Evolutionary conservation across 1,140 invertebrate genomes (phyloP), one percentile per base, ranked within the genome.

Genomic region (Palaemon carinicauda): DNA sequence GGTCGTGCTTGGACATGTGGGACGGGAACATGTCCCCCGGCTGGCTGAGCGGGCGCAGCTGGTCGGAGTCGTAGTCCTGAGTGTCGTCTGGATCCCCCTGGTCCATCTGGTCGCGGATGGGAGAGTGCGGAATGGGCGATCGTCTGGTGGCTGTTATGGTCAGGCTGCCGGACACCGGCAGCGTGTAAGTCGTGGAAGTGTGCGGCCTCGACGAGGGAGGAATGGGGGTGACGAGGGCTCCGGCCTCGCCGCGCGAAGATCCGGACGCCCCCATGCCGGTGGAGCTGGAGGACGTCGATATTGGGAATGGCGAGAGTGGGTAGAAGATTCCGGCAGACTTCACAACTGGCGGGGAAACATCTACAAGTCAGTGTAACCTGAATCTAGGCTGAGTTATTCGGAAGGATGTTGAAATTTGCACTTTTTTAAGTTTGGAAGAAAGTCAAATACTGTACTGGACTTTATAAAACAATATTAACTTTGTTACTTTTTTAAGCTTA

Each of bases 301-400:
- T 80, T 29, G 90, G 90, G 80, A 95, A 94, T 92, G 95, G 95
- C 90, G 96, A 96, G 90, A 97, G 94, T 90, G 97, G 97, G 93
- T 96, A 98, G 94, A 96, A 98, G 92, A 96, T 98, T 91, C 97
- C 96, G 90, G 96, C 94, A 92, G 96, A 96, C 94, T 96, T 97
- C 93, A 97, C 96, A 93, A 96, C 95, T 96, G 88, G 88, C 78
- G 82, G 82, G 60, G 87, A 88, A 52, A 83, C 84, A 88, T 86
- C 88, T 89, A 60, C 75, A 84, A 33, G 85, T 89, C 87, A 88
- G 84, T 86, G 88, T 87, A 87, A 86, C 79, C 86, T 88, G 82
- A 52, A 85, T 53, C 79, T 82, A 50, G n/a, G 24, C 15, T 21
- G 19, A 52, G 24, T 82, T 60, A 21, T 53, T 31, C 9, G 24